A percentile compares a stretch with the other conserved stretches of the same genome.
phyloP scores from a whole-genome alignment of 1,140 invertebrate genomes.

The Belonocnema kinseyi region DNA sequence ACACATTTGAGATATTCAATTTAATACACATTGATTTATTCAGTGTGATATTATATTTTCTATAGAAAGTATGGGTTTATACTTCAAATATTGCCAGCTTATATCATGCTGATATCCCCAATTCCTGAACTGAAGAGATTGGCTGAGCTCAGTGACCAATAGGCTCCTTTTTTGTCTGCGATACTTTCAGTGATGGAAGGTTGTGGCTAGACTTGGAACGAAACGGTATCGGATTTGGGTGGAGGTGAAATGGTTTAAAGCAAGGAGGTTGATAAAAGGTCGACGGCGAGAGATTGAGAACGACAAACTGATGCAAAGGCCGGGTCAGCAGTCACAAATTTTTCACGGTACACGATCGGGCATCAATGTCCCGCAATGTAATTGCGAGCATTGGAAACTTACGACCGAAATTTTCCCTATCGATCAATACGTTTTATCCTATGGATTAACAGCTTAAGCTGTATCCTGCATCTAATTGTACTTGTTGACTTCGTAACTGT shows the following conservation, averaged over 20 bases:
- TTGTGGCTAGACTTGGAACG: too few species aligned
- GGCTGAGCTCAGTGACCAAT: too few species aligned
- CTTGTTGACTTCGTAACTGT: not conserved
- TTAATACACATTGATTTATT: too few species aligned
- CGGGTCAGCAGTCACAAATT: not conserved
- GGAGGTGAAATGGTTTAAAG: not conserved
- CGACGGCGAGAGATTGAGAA: not conserved
- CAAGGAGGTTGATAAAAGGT: not conserved
- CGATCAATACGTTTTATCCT: conserved; percentile 7
- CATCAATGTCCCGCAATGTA: not conserved
- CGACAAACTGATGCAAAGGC: not conserved
- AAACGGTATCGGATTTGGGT: not conserved
- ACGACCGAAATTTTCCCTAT: not conserved
- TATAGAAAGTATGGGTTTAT: too few species aligned
- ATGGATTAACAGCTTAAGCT: not conserved
- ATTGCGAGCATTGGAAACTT: not conserved
- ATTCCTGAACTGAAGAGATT: too few species aligned
- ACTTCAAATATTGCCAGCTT: too few species aligned
- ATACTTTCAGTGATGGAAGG: too few species aligned
- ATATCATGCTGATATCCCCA: too few species aligned
- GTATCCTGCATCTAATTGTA: not conserved
- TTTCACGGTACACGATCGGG: not conserved
- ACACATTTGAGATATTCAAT: too few species aligned
- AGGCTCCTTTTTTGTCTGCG: too few species aligned
- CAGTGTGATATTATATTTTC: too few species aligned